Percentiles rank a stretch among this genome's conserved stretches.
phyloP scores from a whole-genome alignment of 2,797 vertebrate species.

The Hoplostethus mediterraneus region DNA sequence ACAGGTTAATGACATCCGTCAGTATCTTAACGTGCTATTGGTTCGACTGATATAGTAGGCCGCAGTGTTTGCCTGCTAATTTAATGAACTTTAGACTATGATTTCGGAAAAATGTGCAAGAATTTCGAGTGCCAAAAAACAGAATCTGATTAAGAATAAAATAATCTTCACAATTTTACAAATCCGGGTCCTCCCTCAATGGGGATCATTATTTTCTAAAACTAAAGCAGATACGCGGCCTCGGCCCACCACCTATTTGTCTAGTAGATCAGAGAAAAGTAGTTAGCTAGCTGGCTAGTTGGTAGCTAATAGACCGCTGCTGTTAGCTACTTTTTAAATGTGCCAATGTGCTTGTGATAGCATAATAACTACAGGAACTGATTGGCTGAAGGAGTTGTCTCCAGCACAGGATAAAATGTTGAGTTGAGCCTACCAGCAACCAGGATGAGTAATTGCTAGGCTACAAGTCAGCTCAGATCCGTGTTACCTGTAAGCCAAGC shows the following conservation, averaged over 20 bases:
- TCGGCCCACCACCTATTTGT: background rate
- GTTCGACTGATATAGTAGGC: background rate
- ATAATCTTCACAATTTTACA: no score
- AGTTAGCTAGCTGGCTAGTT: no score
- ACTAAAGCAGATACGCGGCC: conserved; percentile 1
- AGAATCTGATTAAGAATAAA: background rate
- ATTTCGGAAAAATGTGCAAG: background rate
- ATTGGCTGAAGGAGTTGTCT: no score
- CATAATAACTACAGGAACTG: no score
- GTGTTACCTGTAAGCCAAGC: conserved; percentile 54
- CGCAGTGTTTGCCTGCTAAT: background rate
- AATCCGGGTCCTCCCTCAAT: background rate
- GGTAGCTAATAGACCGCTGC: no score
- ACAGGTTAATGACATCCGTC: no score
- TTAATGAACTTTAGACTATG: background rate
- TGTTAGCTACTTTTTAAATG: no score
- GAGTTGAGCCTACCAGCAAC: conserved; percentile 7
- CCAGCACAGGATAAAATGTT: no score
- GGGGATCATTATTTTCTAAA: background rate
- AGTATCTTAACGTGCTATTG: background rate
- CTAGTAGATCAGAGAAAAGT: no score
- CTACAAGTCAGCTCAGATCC: background rate
- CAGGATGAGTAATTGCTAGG: background rate
- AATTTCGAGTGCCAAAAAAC: background rate
- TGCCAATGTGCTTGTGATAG: no score